Conservation (phyloP, 2,797 vertebrate genomes). For the Alfaro cultratus region DNA sequence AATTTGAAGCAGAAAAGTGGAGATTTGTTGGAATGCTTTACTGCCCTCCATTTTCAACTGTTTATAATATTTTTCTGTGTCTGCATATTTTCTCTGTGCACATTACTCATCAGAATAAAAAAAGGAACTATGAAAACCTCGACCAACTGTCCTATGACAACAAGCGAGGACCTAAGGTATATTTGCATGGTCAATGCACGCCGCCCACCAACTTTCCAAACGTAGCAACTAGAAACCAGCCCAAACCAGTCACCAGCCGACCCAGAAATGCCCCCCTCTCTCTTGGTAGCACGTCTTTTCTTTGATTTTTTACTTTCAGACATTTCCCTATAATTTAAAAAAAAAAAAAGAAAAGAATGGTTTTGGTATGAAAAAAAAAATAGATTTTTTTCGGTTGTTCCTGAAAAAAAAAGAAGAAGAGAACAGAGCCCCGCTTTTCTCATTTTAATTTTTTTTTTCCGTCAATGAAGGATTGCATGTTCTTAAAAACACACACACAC, state of each 20-base stretch:
- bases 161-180: conserved; percentile 99
- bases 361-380: conserved; percentile 80
- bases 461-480: conserved; percentile 96
- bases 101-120: conserved; percentile 99
- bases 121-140: conserved; percentile 99
- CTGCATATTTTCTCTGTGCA: conserved; percentile 99
- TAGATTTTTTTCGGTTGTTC: conserved; percentile 70
- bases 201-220: conserved; percentile 99
- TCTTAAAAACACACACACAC: conserved; percentile 72
- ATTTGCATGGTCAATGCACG: conserved; percentile 99
- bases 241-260: conserved; percentile 87
- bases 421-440: conserved; percentile 78
- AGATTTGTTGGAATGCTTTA: conserved; percentile 99
- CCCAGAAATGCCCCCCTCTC: conserved; percentile 82
- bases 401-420: conserved; percentile 54
- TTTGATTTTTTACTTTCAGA: conserved; percentile 81
- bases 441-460: conserved; percentile 81
- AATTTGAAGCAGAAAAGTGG: conserved; percentile 95
- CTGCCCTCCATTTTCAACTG: conserved; percentile 99
- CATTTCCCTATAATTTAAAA: conserved; percentile 84
- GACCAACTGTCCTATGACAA: conserved; percentile 99
- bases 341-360: conserved; percentile 75
- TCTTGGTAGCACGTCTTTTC: conserved; percentile 91
- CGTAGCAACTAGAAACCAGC: conserved; percentile 89
- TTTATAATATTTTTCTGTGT: conserved; percentile 99